Base-by-base conservation (phyloP, 2,888 invertebrate species). In the Junonia oenone region DNA sequence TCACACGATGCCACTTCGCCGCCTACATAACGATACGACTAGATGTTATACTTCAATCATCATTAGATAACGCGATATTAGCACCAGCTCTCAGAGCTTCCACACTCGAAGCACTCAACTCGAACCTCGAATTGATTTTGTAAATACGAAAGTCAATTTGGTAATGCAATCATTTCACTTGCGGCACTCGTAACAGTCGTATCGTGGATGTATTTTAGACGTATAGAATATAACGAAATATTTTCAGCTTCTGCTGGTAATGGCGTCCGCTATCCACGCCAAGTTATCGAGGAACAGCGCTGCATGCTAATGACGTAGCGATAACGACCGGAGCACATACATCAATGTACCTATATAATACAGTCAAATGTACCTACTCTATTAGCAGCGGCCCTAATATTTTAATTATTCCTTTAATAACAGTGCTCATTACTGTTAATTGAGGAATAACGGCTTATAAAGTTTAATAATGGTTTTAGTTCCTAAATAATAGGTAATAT, bases 31-130 rank as follows among this genome's bases (percentile, higher is more conserved):
- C 78, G 72, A 73, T 73, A 72, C 60, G 63, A 72, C 66, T 72
- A 71, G 62, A 73, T 79, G 81, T 81, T 82, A 81, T 76, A 82
- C 79, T 75, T 74, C 80, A 84, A 88, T 85, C 85, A 83, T 76
- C 79, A 78, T 81, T 80, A 79, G 86, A 86, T 88, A 89, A 83
- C 77, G 73, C 72, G 69, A 76, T 86, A 87, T 87, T 83, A 80
- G 68, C 72, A 73, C 74, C 72, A 67, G 67, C 68, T 72, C 65
- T 67, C 69, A 64, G 72, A 73, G 75, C 76, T 73, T 72, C 70
- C 57, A 71, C 75, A 76, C 78, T 82, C 65, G 64, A 77, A 75
- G 62, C 75, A 80, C 80, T 83, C 66, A 69, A 74, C 70, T 68
- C 57, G 13, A 63, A 67, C 73, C 73, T 71, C 71, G 72, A 74